phyloP scores from a whole-genome alignment of 2,888 invertebrate species.

The Hoplodrina ambigua region DNA sequence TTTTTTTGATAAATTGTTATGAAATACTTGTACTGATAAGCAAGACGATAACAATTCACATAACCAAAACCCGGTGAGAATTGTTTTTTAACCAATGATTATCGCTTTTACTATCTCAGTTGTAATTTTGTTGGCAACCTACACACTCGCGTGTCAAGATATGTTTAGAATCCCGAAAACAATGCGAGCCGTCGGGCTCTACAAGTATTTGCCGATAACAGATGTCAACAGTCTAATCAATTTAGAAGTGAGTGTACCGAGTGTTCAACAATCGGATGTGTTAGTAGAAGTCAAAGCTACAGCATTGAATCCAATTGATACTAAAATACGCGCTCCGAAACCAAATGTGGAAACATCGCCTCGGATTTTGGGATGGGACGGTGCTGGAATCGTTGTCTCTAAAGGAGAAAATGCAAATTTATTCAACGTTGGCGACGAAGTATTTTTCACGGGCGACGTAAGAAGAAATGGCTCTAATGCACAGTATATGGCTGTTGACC shows the following conservation, averaged over 20 bases:
- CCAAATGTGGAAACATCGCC: slow-evolving; percentile 73
- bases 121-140: slow-evolving; percentile 18
- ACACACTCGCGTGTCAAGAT: slow-evolving; percentile 36
- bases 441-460: slow-evolving; percentile 81
- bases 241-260: slow-evolving; percentile 78
- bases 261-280: slow-evolving; percentile 74
- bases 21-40: slow-evolving; percentile 22
- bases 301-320: slow-evolving; percentile 84
- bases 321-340: slow-evolving; percentile 82
- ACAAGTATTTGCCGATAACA: slow-evolving; percentile 82
- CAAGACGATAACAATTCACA: slow-evolving; percentile 14
- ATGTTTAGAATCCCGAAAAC: slow-evolving; percentile 75
- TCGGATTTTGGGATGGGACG: slow-evolving; percentile 84
- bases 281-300: slow-evolving; percentile 83
- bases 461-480: slow-evolving; percentile 82
- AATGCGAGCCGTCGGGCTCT: slow-evolving; percentile 85
- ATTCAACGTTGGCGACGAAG: slow-evolving; percentile 81
- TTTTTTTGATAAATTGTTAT: slow-evolving; percentile 11
- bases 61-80: slow-evolving; percentile 16
- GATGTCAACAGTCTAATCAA: slow-evolving; percentile 80
- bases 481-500: slow-evolving; percentile 80
- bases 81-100: slow-evolving; percentile 18
- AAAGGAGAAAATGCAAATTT: slow-evolving; percentile 75
- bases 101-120: slow-evolving; percentile 35
- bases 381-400: slow-evolving; percentile 81